phyloP scores from a whole-genome alignment of 2,797 vertebrate species.

The Danionella dracula region DNA sequence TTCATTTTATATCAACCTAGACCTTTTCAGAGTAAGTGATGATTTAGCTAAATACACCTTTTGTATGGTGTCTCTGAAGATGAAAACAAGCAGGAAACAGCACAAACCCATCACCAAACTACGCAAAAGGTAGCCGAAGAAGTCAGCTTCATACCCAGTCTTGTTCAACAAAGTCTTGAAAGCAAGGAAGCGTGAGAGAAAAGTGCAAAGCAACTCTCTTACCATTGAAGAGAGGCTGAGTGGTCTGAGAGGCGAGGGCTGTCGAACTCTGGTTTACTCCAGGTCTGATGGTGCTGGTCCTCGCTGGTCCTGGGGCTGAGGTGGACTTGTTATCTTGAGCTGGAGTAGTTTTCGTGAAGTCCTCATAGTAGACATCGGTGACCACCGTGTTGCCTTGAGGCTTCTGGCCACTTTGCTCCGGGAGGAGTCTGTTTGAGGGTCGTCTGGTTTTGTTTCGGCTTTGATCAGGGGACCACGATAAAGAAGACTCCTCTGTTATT shows the following conservation, averaged over 20 bases:
- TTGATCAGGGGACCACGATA: slow-evolving; percentile 53
- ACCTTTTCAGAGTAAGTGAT: no score
- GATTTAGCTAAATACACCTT: no score
- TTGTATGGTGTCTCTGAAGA: not conserved
- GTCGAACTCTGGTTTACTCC: not conserved
- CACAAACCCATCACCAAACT: not conserved
- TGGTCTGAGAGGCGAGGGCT: slow-evolving; percentile 75
- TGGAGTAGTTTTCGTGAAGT: slow-evolving; percentile 31
- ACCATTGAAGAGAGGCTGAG: slow-evolving; percentile 88
- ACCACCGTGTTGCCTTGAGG: slow-evolving; percentile 52
- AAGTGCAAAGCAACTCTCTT: slow-evolving; percentile 50
- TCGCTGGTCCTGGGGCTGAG: slow-evolving; percentile 51
- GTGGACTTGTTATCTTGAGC: slow-evolving; percentile 36
- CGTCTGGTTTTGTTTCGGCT: slow-evolving; percentile 33
- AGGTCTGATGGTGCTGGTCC: slow-evolving; percentile 54
- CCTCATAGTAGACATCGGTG: slow-evolving; percentile 66
- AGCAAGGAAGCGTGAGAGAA: not conserved
- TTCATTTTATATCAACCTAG: no score
- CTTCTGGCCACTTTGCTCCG: slow-evolving; percentile 41
- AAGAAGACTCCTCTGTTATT: slow-evolving; percentile 64
- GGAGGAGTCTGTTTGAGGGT: slow-evolving; percentile 21
- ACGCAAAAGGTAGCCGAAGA: not conserved
- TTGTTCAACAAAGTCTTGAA: not conserved
- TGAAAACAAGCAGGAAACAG: not conserved
- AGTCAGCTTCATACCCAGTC: not conserved